Percentiles rank a stretch among this genome's conserved stretches.
Evolutionary conservation across 2,888 invertebrate genomes (phyloP).

Genomic region (Anaspis maculata): DNA sequence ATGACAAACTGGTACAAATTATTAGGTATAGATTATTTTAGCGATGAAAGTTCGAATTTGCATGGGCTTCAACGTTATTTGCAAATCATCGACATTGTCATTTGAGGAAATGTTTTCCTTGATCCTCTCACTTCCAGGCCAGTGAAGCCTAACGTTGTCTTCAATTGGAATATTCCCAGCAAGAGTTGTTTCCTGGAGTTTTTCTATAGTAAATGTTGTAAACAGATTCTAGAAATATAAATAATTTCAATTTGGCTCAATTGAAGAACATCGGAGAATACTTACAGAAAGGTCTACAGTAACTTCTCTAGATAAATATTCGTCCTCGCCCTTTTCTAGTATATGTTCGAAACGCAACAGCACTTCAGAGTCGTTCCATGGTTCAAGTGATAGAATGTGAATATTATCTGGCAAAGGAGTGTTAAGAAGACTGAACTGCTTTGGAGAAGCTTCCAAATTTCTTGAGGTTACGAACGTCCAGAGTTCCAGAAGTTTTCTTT

Average conservation of each 20-base stretch:
- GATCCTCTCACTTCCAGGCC: slow-evolving; percentile 9
- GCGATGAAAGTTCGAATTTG: slow-evolving; percentile 9
- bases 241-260: not conserved
- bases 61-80: slow-evolving; percentile 6
- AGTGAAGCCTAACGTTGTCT: slow-evolving; percentile 37
- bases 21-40: too few species aligned
- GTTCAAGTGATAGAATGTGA: slow-evolving; percentile 69
- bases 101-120: not conserved
- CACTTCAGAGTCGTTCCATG: slow-evolving; percentile 52
- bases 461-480: slow-evolving; percentile 48
- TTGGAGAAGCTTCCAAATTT: slow-evolving; percentile 1
- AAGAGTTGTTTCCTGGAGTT: slow-evolving; percentile 35
- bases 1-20: too few species aligned
- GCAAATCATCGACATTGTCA: slow-evolving; percentile 1
- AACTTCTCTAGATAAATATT: slow-evolving; percentile 44
- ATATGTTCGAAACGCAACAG: slow-evolving; percentile 71
- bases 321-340: slow-evolving; percentile 54
- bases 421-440: slow-evolving; percentile 28
- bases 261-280: not conserved
- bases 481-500: slow-evolving; percentile 48
- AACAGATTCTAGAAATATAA: slow-evolving; percentile 23
- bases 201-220: slow-evolving; percentile 27
- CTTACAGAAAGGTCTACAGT: slow-evolving; percentile 47
- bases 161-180: slow-evolving; percentile 45
- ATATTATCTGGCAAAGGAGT: slow-evolving; percentile 55